Evolutionary conservation across 2,888 invertebrate genomes (phyloP), one percentile per base, ranked within the genome.

Genomic region (Ypsolopha scabrella): DNA sequence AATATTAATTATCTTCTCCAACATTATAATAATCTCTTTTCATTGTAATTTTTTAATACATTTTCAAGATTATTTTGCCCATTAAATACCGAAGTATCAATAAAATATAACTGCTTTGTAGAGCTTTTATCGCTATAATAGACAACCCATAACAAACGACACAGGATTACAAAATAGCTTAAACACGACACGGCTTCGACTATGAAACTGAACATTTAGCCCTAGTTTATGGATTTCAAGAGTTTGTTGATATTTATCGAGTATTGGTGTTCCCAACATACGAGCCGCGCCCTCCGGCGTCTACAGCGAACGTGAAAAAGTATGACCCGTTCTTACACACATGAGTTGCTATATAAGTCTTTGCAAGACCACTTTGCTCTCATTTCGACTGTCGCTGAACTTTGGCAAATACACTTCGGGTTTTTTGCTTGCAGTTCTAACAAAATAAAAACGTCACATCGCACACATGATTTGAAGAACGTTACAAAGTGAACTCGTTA

Each of bases 261-360:
- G 34, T 46, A 34, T n/a, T 34, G 34, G 8, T 6, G 13, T 6
- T 50, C 52, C 52, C 52, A 54, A 52, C 56, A 54, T 53, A 53
- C 57, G 65, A 58, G 74, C 81, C 83, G 78, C 85, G 78, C 85
- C 83, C 80, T 79, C 72, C 54, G 62, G 63, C 60, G 52, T 54
- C 56, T 55, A 65, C 68, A 70, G 85, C 82, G 85, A 85, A 81
- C 72, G 86, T 80, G 70, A 81, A 85, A 83, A 86, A 81, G 71
- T 78, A 66, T 75, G 76, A 81, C 85, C 80, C 73, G 85, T 76
- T 85, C 85, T 81, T 83, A 85, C 86, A 85, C 83, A 85, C 78
- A 82, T 78, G 72, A 43, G 72, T 77, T 68, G 71, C 76, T 85
- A 86, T 86, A 86, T 83, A 86, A 86, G 82, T 70, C 68, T 78